These are phyloP conservation scores for Desmodus rotundus DNA, from an alignment of 2,113 vertebrate genomes.

Conservation along the genomic window DNA sequence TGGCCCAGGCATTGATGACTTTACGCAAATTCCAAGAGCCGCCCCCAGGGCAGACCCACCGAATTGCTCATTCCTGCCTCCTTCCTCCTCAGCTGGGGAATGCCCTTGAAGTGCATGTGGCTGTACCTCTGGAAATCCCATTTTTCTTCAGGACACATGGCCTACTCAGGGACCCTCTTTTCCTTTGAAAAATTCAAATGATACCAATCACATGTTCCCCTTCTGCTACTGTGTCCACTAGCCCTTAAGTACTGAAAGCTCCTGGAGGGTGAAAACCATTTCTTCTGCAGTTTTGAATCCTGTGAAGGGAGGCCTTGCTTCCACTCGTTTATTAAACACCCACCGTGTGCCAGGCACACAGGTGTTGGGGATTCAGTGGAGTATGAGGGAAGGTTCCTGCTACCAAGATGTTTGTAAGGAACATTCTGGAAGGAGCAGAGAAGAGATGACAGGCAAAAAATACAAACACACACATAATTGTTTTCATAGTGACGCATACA, in stretches of 20 bases:
- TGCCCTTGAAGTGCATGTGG: neutral
- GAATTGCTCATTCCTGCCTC: neutral
- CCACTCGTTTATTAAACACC: neutral
- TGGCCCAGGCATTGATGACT: neutral
- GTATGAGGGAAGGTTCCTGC: neutral
- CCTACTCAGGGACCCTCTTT: neutral
- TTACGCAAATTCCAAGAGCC: neutral
- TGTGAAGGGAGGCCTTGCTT: neutral
- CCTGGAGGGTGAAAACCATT: neutral
- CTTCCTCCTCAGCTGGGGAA: rapidly evolving
- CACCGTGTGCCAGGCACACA: neutral
- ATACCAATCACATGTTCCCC: no score
- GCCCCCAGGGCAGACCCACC: neutral
- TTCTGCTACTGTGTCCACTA: neutral
- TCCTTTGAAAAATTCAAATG: neutral
- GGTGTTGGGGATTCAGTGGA: neutral
- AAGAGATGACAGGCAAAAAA: neutral
- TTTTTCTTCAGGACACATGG: neutral
- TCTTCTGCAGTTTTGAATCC: neutral
- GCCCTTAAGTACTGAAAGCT: neutral
- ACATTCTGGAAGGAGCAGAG: neutral
- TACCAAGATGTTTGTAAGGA: neutral
- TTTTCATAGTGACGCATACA: neutral
- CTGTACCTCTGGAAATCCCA: neutral
- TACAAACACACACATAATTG: neutral